phyloP scores from a whole-genome alignment of 2,888 invertebrate genomes.

The Trachelus stipa region DNA sequence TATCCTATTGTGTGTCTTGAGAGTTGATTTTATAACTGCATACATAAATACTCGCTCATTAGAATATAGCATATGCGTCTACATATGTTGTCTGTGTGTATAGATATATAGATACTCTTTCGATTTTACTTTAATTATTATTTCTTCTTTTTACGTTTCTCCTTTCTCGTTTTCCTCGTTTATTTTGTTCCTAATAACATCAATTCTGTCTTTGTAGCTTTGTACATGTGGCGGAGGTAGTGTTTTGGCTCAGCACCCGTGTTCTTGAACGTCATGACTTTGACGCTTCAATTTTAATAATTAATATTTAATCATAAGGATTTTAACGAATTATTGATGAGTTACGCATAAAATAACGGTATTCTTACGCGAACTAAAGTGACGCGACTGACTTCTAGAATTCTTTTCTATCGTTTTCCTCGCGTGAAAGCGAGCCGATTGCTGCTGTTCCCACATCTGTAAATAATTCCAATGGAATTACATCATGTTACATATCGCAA shows the following conservation, averaged over 20 bases:
- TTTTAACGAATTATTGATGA: constrained; percentile 9
- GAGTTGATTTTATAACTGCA: constrained; percentile 26
- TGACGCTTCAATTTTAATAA: constrained; percentile 15
- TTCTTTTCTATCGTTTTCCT: constrained; percentile 42
- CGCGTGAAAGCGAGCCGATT: constrained; percentile 43
- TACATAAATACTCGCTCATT: constrained; percentile 49
- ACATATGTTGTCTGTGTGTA: constrained; percentile 29
- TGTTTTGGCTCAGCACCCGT: constrained; percentile 56
- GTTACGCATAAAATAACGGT: constrained; percentile 11
- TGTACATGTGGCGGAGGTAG: constrained; percentile 62
- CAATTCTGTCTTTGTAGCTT: constrained; percentile 44
- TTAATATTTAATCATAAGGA: constrained; percentile 3
- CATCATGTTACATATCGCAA: no score
- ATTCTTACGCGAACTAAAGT: constrained; percentile 24
- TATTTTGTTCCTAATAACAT: constrained; percentile 37
- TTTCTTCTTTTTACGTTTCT: constrained; percentile 31
- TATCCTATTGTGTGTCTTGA: constrained; percentile 26
- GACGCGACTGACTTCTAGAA: constrained; percentile 36
- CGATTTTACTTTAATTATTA: constrained; percentile 21
- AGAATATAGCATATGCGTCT: constrained; percentile 45
- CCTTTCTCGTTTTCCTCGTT: not conserved
- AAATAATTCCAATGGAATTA: constrained; percentile 25
- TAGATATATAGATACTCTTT: constrained; percentile 7
- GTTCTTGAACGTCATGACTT: constrained; percentile 49
- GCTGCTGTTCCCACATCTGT: constrained; percentile 54